These are phyloP conservation scores for Gasteruption jaculator DNA, from an alignment of 2,888 invertebrate genomes.

Conservation along the genomic window DNA sequence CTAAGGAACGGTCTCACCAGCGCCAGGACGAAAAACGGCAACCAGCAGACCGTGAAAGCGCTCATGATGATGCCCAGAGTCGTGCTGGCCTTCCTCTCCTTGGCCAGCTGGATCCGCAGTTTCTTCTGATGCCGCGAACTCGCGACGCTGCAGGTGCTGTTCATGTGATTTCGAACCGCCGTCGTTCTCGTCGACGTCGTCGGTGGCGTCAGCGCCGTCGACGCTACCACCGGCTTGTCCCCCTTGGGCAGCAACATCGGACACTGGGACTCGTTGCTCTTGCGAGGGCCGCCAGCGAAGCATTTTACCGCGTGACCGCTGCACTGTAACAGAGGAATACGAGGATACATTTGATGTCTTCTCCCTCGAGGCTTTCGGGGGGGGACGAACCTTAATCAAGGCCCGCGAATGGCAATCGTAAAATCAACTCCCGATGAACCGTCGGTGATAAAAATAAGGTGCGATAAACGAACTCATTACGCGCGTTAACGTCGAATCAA, in stretches of 20 bases:
- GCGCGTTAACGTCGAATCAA: no score
- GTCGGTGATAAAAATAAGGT: no score
- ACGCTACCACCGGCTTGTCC: conserved; percentile 32
- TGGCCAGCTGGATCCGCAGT: conserved; percentile 77
- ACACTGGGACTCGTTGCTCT: conserved; percentile 73
- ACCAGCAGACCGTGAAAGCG: conserved; percentile 94
- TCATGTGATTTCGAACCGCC: conserved; percentile 50
- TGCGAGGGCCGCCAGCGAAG: conserved; percentile 63
- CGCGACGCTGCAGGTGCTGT: conserved; percentile 52
- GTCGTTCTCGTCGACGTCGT: conserved; percentile 52
- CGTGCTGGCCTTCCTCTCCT: conserved; percentile 93
- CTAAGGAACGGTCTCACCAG: conserved; percentile 82
- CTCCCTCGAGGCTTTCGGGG: no score
- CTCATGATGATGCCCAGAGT: conserved; percentile 97
- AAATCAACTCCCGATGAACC: no score
- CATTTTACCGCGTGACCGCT: conserved; percentile 61
- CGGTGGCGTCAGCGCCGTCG: conserved; percentile 54
- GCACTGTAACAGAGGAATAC: conserved; percentile 68
- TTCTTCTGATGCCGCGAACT: conserved; percentile 76
- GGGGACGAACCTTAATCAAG: no score
- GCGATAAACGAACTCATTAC: no score
- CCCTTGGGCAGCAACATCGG: conserved; percentile 61
- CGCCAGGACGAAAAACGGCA: conserved; percentile 94
- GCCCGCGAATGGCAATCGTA: no score
- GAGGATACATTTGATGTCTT: no score